Percentiles rank a stretch among this genome's conserved stretches.
Conservation (phyloP, 2,113 vertebrate species). For the Ia io region DNA sequence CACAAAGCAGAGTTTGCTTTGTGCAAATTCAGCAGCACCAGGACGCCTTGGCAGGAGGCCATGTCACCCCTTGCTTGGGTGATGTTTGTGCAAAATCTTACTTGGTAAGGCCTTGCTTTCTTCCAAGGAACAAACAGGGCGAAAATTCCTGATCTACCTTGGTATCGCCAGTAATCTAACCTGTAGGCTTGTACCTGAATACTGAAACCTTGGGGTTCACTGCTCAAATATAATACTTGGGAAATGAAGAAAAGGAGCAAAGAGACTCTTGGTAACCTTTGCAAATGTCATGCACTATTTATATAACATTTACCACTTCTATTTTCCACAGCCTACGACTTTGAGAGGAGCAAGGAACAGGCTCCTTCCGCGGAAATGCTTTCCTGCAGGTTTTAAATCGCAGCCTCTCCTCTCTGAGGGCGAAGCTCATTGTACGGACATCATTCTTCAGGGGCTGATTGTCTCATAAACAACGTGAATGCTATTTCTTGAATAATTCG, state of each 20-base stretch:
- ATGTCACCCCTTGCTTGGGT: neutral
- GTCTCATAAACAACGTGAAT: constrained; percentile 56
- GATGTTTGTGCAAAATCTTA: constrained; percentile 21
- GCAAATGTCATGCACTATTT: constrained; percentile 68
- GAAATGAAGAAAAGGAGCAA: constrained; percentile 61
- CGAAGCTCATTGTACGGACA: constrained; percentile 37
- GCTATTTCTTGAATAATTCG: constrained; percentile 57
- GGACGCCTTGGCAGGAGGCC: constrained; percentile 56
- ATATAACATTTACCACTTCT: constrained; percentile 69
- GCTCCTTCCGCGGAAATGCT: constrained; percentile 66
- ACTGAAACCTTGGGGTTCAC: constrained; percentile 68
- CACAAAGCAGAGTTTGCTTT: constrained; percentile 39
- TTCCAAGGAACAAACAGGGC: constrained; percentile 49
- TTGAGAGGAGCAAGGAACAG: constrained; percentile 66
- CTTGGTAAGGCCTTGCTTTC: constrained; percentile 45
- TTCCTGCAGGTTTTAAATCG: constrained; percentile 67
- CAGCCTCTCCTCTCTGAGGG: constrained; percentile 45
- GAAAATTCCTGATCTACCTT: constrained; percentile 67
- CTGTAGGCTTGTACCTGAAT: constrained; percentile 62
- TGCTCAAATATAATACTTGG: constrained; percentile 71
- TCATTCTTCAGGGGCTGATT: constrained; percentile 29
- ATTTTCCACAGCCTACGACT: constrained; percentile 60
- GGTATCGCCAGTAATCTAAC: constrained; percentile 61
- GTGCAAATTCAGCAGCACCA: neutral
- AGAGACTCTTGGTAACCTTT: constrained; percentile 64